These are phyloP conservation scores for Oikopleura albicans DNA, from an alignment of 23 tunicate species.

Conservation along the genomic window DNA sequence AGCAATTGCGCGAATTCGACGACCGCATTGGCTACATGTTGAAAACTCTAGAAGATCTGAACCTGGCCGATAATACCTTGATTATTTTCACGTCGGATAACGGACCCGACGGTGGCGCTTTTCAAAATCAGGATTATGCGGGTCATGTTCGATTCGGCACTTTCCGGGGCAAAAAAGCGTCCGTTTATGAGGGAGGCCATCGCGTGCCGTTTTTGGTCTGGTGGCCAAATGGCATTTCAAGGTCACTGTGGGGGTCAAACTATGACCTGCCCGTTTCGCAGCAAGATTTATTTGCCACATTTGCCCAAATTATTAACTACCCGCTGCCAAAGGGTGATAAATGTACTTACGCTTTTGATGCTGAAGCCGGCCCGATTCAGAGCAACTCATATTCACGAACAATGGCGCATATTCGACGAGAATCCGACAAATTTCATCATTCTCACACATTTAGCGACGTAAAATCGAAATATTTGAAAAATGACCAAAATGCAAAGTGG, in stretches of 20 bases:
- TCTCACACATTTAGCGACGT: background rate
- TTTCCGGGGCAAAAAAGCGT: background rate
- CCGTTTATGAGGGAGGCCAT: background rate
- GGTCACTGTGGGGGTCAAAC: slow-evolving; percentile 11
- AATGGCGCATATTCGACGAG: background rate
- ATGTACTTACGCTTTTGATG: background rate
- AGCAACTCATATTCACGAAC: background rate
- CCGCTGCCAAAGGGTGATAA: background rate
- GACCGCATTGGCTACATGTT: background rate
- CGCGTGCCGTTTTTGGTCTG: slow-evolving; percentile 6
- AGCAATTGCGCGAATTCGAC: background rate
- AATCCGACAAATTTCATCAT: background rate
- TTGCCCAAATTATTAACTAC: slow-evolving; percentile 8
- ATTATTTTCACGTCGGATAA: background rate
- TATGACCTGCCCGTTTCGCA: background rate
- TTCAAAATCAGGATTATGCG: background rate
- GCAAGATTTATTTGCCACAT: background rate
- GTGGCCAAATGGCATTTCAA: background rate
- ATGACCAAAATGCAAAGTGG: background rate
- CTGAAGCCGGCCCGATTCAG: background rate
- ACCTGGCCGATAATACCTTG: background rate
- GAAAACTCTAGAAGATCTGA: slow-evolving; percentile 13
- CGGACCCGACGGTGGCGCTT: background rate
- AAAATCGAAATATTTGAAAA: background rate
- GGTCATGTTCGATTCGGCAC: slow-evolving; percentile 14